Percentiles rank a stretch among this genome's conserved stretches.
Conservation (phyloP, 2,888 invertebrate species). For the Drosophila algonquin region DNA sequence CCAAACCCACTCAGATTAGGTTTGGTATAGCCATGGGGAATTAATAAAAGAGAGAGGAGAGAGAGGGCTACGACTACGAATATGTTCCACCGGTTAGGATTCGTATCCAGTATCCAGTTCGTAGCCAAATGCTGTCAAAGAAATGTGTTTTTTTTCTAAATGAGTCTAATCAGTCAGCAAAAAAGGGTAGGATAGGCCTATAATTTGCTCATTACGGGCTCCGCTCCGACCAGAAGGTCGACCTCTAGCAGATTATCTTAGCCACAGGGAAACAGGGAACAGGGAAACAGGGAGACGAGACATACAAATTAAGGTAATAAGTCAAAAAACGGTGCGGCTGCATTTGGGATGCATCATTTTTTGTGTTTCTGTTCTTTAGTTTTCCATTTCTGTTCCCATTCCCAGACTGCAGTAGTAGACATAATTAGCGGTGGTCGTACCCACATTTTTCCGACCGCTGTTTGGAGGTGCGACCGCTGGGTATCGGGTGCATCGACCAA, state of each 20-base stretch:
- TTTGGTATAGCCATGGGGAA: no score
- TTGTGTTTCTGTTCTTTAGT: background rate
- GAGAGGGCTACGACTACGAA: conserved; percentile 17
- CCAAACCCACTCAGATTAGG: background rate
- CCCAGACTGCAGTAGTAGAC: conserved; percentile 47
- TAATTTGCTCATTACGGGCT: conserved; percentile 79
- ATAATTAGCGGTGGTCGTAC: conserved; percentile 61
- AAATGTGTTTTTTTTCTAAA: conserved; percentile 57
- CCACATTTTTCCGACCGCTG: conserved; percentile 57
- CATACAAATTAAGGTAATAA: conserved; percentile 67
- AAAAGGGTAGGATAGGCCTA: conserved; percentile 76
- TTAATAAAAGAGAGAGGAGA: background rate
- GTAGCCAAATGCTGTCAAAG: conserved; percentile 51
- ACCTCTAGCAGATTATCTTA: conserved; percentile 8
- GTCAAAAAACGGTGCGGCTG: conserved; percentile 64
- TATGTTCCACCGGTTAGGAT: conserved; percentile 44
- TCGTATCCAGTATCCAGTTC: conserved; percentile 26
- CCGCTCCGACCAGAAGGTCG: conserved; percentile 21
- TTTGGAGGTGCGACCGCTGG: conserved; percentile 14
- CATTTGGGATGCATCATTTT: conserved; percentile 69
- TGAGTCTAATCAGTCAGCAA: conserved; percentile 80
- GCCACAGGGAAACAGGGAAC: no score
- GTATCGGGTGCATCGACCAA: conserved; percentile 28
- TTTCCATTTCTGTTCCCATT: conserved; percentile 32
- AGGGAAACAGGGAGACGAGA: conserved; percentile 7